These are phyloP conservation scores for Microplitis demolitor DNA, from an alignment of 1,140 invertebrate genomes.

Conservation along the genomic window DNA sequence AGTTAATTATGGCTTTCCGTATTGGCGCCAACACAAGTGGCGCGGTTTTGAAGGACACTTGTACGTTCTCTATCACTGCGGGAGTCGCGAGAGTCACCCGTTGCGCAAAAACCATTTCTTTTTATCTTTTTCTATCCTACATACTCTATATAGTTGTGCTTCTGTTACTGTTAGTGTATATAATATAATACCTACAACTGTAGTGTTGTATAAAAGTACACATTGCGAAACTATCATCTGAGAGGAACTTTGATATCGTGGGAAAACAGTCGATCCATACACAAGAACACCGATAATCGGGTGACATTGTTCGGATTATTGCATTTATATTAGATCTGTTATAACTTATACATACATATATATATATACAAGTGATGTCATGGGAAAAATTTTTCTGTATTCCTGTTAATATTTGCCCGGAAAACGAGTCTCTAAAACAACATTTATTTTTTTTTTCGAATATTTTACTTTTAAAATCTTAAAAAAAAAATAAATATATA, in stretches of 20 bases:
- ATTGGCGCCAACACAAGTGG: conserved; percentile 10
- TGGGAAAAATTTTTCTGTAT: conserved; percentile 13
- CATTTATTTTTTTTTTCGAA: no score
- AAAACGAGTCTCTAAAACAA: neutral
- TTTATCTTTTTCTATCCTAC: neutral
- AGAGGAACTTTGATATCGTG: conserved; percentile 28
- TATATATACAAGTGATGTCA: conserved; percentile 19
- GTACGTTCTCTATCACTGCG: conserved; percentile 10
- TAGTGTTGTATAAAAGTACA: neutral
- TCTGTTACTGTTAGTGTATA: no score
- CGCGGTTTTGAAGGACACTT: conserved; percentile 18
- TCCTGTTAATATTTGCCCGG: neutral
- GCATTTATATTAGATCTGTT: conserved; percentile 32
- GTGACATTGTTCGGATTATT: conserved; percentile 32
- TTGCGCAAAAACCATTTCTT: neutral
- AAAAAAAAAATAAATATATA: no score
- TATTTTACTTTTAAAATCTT: no score
- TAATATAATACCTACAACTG: neutral
- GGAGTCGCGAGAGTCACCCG: conserved; percentile 3
- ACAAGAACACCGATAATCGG: conserved; percentile 32
- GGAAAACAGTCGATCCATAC: conserved; percentile 27
- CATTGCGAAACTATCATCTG: neutral
- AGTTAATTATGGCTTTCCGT: conserved; percentile 11
- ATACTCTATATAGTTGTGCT: neutral
- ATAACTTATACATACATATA: neutral